Evolutionary conservation across 2,113 vertebrate genomes (phyloP), one percentile per base, ranked within the genome.

Genomic region (Oophaga pumilio): DNA sequence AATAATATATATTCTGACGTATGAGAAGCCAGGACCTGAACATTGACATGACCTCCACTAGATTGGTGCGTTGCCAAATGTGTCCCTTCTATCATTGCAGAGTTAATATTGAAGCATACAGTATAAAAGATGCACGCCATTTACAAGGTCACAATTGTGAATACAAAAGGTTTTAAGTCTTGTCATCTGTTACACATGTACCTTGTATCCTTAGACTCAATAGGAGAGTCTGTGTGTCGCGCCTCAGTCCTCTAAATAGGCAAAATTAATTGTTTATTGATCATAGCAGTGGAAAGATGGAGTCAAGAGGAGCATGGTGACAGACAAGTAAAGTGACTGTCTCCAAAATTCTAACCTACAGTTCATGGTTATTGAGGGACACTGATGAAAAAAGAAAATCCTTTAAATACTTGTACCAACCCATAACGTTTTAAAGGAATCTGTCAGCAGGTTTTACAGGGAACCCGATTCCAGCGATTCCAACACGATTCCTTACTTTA

Each of bases 221-320:
- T 8, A 60, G 33, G 53, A 17, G 28, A n/a, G 24, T 64, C 79
- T 82, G 33, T 24, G 18, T 68, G 62, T 60, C 59, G 13, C 10
- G 14, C 60, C n/a, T 24, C 62, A 68, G 80, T 82, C 49, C 62
- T 68, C 60, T 64, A 82, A 79, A 79, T 82, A 49, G 28, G 59
- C 20, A 66, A 68, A 82, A 82, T 82, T 82, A 82, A 68, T 82
- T 64, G 60, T 66, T 82, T 82, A 82, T 82, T 82, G 60, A 82
- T 82, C 43, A 24, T 9, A 1, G 43, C 80, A 68, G 43, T 1
- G 52, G 80, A 82, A 68, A 82, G 59, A 33, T 50, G 0, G 10
- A 52, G 60, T 66, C 60, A 82, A 22, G 33, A 52, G 22, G 13
- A 82, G 43, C 43, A 14, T 7, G 13, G 80, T 82, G 43, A 52